Evolutionary conservation across 2,797 vertebrate species (phyloP), one percentile per base, ranked within the genome.

Genomic region (Mycteria americana): DNA sequence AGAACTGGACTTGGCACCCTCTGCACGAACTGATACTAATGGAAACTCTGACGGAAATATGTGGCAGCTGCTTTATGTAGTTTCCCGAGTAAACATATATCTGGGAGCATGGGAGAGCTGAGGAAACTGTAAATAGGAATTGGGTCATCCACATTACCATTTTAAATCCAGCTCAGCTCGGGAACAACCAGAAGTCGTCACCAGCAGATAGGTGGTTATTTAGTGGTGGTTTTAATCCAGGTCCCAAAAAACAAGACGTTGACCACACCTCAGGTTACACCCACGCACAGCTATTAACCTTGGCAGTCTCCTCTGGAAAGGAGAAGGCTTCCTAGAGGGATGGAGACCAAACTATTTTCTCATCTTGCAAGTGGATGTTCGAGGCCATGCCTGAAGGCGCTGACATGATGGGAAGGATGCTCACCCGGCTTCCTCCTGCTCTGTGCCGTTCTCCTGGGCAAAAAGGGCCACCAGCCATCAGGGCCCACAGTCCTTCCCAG

Each of bases 201-300:
- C n/a, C 53, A 92, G 67, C 33, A 93, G 43, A 82, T 30, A 86
- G 56, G 76, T 92, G 87, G 30, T 64, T 88, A 62, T 88, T 93
- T 74, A 89, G 41, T 1, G 1, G 18, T n/a, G 51, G 57, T 63
- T 94, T 95, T 92, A 93, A 31, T 23, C 35, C 65, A 89, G 46
- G 46, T 33, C 35, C 24, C 50, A 35, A 53, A 87, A 92, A 90
- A 48, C 11, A 73, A 63, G 59, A 37, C 0, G 0, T 4, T 92
- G 67, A 45, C 60, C 75, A 78, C 53, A 86, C 73, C 53, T 90
- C 2, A 9, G 68, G 64, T 83, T 84, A 95, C 73, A 83, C 62
- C 76, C 79, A 69, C 14, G 5, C 23, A 39, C 4, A 14, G 35
- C n/a, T 65, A 28, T 62, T 69, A 88, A 85, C 23, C 45, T 70